phyloP scores from a whole-genome alignment of 2,888 invertebrate genomes.

The Standfussiana lucernea region DNA sequence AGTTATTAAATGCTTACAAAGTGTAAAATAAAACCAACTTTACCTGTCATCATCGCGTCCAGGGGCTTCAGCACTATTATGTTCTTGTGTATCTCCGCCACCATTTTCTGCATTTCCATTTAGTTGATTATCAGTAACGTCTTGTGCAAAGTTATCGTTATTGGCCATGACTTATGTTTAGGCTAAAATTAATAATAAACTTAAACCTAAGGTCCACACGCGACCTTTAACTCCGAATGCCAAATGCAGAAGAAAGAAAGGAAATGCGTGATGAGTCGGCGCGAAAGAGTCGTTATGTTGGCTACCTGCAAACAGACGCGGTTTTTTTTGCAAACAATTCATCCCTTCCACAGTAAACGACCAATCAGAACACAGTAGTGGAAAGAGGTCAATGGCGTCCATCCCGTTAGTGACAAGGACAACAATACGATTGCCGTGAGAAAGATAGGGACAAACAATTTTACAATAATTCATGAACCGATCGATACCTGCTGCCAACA shows the following conservation, averaged over 20 bases:
- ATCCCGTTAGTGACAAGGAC: slow-evolving; percentile 72
- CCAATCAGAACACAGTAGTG: slow-evolving; percentile 78
- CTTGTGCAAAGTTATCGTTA: slow-evolving; percentile 95
- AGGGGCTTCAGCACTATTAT: slow-evolving; percentile 94
- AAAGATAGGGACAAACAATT: slow-evolving; percentile 70
- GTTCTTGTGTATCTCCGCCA: slow-evolving; percentile 93
- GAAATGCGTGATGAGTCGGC: slow-evolving; percentile 83
- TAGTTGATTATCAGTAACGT: slow-evolving; percentile 93
- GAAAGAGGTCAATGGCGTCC: slow-evolving; percentile 85
- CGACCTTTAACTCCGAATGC: slow-evolving; percentile 89
- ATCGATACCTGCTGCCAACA: slow-evolving; percentile 80
- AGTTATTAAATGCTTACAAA: slow-evolving; percentile 37
- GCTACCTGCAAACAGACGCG: slow-evolving; percentile 74
- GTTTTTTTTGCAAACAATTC: slow-evolving; percentile 74
- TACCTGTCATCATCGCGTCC: slow-evolving; percentile 96
- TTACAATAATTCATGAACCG: slow-evolving; percentile 63
- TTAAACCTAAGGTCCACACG: slow-evolving; percentile 87
- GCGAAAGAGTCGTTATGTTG: slow-evolving; percentile 81
- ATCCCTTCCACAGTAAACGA: slow-evolving; percentile 64
- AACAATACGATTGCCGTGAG: slow-evolving; percentile 40
- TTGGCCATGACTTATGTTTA: slow-evolving; percentile 92
- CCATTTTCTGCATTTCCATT: slow-evolving; percentile 92
- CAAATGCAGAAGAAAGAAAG: slow-evolving; percentile 89
- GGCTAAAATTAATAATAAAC: slow-evolving; percentile 90
- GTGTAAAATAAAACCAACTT: slow-evolving; percentile 67